phyloP scores from a whole-genome alignment of 2,113 vertebrate genomes.

The Leiothrix lutea region DNA sequence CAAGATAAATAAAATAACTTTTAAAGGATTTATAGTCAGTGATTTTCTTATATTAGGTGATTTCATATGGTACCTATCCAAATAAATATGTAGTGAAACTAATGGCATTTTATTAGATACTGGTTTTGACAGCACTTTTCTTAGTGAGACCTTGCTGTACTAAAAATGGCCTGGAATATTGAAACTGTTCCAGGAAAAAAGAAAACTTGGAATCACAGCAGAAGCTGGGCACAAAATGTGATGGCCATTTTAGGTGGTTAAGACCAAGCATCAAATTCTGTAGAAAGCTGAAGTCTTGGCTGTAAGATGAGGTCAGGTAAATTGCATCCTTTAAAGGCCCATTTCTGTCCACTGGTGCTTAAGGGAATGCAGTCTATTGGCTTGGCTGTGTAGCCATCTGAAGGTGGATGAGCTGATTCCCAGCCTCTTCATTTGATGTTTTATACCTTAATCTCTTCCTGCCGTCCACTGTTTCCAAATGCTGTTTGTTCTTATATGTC shows the following conservation, averaged over 20 bases:
- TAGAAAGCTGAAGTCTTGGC: neutral
- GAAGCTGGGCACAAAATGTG: neutral
- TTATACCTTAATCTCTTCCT: neutral
- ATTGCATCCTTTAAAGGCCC: accelerated
- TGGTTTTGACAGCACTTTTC: neutral
- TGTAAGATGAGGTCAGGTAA: neutral
- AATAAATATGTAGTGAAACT: neutral
- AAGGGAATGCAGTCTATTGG: neutral
- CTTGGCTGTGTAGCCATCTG: neutral
- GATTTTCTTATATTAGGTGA: neutral
- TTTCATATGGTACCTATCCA: neutral
- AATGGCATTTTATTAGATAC: neutral
- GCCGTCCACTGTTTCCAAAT: neutral
- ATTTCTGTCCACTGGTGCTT: accelerated
- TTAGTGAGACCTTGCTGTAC: neutral
- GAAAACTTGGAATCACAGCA: neutral
- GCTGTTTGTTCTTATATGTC: accelerated
- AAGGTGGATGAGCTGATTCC: neutral
- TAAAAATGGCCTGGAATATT: neutral
- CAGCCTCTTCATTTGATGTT: neutral
- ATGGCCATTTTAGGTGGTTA: neutral
- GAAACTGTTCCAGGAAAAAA: neutral
- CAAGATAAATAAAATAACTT: constrained; percentile 75
- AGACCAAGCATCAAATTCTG: neutral
- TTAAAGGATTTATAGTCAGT: constrained; percentile 30